Base-by-base conservation (phyloP, 2,888 invertebrate genomes). In the Myathropa florea region DNA sequence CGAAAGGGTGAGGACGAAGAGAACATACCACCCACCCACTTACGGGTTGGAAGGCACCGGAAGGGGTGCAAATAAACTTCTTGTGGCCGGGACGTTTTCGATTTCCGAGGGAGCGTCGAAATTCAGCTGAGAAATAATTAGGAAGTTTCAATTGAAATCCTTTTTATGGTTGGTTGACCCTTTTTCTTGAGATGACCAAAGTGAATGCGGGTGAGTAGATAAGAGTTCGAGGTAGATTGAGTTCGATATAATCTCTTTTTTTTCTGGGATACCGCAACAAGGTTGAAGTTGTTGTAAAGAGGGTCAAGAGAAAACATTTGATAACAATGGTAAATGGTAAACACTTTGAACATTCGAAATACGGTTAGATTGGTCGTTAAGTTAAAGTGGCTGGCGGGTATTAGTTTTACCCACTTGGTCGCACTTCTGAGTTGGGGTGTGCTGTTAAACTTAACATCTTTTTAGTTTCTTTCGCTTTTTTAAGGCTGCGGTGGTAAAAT, bases 91-190 rank as follows among this genome's bases (percentile, higher is more conserved):
- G 53, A 53, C 23, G 12, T n/a, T 28, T 63, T 68, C 57, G 36
- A 71, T 71, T 23, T 18, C 2, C 53, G 60, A 60, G 60, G n/a
- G 28, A 61, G 26, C 59, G 64, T 53, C 36, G 61, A 80, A 67
- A 72, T 73, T 65, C 53, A 70, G 63, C 57, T 64, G 24, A 18
- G 24, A 80, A 80, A 73, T 80, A 73, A 73, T 80, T 80, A 73
- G 67, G 61, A 67, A 75, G 63, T 73, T 80, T 68, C 67, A 75
- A 73, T 73, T 80, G 80, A 73, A 68, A 67, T 73, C 68, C 73
- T 63, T 80, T 73, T 73, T 60, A 60, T 67, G 79, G 72, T 39
- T 64, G 39, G 78, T 30, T 71, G 70, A 59, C 60, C 61, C 55
- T 65, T 65, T 61, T 60, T 30, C 21, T 65, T 21, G 14, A 18